Base-by-base conservation (phyloP, 2,888 invertebrate genomes). In the Prosopocoilus inquinatus region DNA sequence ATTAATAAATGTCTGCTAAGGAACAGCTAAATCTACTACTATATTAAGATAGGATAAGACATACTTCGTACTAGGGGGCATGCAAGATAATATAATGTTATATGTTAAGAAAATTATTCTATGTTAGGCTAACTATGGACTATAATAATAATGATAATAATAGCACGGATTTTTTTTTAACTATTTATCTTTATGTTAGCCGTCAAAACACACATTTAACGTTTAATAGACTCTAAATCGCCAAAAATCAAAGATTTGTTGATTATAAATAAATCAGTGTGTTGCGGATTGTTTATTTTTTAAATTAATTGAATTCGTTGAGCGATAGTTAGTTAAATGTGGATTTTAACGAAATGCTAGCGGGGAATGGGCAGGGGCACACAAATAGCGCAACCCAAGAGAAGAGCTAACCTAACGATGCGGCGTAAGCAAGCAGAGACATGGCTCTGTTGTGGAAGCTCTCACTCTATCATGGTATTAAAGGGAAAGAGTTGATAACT, bases 381-480 rank as follows among this genome's bases (percentile, higher is more conserved):
- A 67, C 65, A 67, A 67, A 65, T 64, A 68, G 74, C 73, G 72
- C 72, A 75, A 75, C 73, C 74, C 75, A 76, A 76, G 68, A 71
- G 67, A 74, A 72, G 70, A 72, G 74, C 75, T 74, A 75, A 76
- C 68, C 70, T 73, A 74, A 73, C 64, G 64, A 70, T 70, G 70
- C 72, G 63, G 72, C 72, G 70, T 71, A 72, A 76, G 76, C 75
- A 68, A 78, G 76, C 77, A 75, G 75, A 76, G 75, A 77, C 74
- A 74, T 73, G 74, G 75, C 75, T 75, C 68, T 74, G 71, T 70
- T 71, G 70, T 75, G 76, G 75, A 77, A 78, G 76, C 76, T 78
- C 78, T 75, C 73, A 71, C 72, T 73, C 71, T 73, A 71, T 72
- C 68, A 69, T 74, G 75, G 75, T 75, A 76, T 76, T 74, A 76